phyloP scores from a whole-genome alignment of 2,797 vertebrate genomes.

The Hippocampus kuda region DNA sequence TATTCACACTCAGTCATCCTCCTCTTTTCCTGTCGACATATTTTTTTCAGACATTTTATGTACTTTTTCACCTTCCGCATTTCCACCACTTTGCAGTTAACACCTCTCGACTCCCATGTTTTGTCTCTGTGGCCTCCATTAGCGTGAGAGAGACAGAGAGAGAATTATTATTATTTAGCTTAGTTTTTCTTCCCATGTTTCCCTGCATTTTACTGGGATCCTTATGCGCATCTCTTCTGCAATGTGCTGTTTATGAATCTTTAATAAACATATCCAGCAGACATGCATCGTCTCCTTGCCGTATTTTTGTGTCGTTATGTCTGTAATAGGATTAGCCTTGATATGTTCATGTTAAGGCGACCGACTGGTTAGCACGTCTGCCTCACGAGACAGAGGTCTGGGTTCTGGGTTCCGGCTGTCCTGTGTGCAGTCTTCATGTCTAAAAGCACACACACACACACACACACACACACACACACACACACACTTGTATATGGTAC shows the following conservation, averaged over 20 bases:
- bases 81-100: neutral
- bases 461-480: too few relatives aligned
- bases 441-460: too few relatives aligned
- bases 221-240: neutral
- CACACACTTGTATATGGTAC: too few relatives aligned
- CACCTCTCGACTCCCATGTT: neutral
- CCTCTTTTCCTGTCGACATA: too few relatives aligned
- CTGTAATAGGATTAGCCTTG: too few relatives aligned
- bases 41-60: too few relatives aligned
- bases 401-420: too few relatives aligned
- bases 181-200: neutral
- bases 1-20: conserved; percentile 1
- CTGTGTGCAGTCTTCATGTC: too few relatives aligned
- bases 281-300: conserved; percentile 3
- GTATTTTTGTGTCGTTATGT: neutral
- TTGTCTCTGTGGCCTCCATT: neutral
- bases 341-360: too few relatives aligned
- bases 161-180: neutral
- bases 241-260: conserved; percentile 15
- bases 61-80: neutral
- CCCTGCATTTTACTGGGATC: neutral
- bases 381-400: too few relatives aligned
- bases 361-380: too few relatives aligned
- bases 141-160: too few relatives aligned
- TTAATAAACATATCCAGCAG: conserved; percentile 4